A percentile compares a stretch with the other conserved stretches of the same genome.
Conservation (phyloP, 2,797 vertebrate species). For the Thamnophis elegans region DNA sequence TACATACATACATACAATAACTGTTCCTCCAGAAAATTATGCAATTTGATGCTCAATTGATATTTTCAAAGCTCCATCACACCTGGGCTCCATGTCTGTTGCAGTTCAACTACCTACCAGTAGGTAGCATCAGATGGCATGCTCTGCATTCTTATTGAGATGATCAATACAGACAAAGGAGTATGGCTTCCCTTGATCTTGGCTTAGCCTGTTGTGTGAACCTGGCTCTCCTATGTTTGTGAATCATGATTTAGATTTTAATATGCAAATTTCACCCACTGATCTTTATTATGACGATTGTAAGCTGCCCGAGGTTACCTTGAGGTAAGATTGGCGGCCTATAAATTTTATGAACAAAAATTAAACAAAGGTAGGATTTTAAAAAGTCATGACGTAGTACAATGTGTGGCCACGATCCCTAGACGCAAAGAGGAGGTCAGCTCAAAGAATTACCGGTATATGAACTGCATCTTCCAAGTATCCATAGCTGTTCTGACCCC, state of each 20-base stretch:
- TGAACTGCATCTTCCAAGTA: not conserved
- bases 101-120: not conserved
- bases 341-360: not conserved
- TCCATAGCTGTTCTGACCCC: no score
- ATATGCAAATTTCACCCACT: not conserved
- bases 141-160: not conserved
- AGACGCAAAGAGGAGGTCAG: not conserved
- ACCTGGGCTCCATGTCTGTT: not conserved
- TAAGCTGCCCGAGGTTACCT: not conserved
- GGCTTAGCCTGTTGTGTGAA: not conserved
- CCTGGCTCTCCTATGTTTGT: no score
- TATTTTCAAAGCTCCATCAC: not conserved
- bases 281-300: not conserved
- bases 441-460: not conserved
- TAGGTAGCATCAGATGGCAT: not conserved
- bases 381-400: not conserved
- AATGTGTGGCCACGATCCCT: not conserved
- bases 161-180: not conserved
- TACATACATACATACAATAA: no score
- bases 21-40: not conserved
- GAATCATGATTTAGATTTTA: not conserved
- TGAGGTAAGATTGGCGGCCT: no score
- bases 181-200: not conserved
- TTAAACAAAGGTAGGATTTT: not conserved
- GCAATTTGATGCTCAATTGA: not conserved